A percentile compares a stretch with the other conserved stretches of the same genome.
Evolutionary conservation across 2,113 vertebrate genomes (phyloP).

Genomic region (Numenius arquata): DNA sequence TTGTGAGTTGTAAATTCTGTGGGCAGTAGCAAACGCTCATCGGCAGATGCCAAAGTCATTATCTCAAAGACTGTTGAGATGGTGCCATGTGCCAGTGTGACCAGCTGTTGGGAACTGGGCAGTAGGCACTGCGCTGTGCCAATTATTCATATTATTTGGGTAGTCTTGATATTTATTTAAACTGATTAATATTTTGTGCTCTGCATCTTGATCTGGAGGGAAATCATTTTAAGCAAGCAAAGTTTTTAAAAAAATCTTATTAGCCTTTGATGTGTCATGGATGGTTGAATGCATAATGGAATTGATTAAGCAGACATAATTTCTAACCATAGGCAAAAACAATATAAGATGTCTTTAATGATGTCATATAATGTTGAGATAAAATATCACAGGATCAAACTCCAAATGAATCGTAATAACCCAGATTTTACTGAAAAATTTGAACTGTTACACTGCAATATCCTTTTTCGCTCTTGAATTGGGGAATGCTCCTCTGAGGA

Average conservation of each 20-base stretch:
- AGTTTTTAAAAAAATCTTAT: conserved; percentile 70
- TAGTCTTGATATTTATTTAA: conserved; percentile 94
- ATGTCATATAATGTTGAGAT: conserved; percentile 64
- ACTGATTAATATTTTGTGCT: conserved; percentile 93
- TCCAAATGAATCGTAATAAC: conserved; percentile 22
- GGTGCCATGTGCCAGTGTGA: conserved; percentile 88
- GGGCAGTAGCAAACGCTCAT: conserved; percentile 89
- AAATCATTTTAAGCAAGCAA: conserved; percentile 80
- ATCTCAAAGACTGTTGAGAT: conserved; percentile 95
- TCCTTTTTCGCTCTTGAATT: neutral
- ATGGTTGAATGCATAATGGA: conserved; percentile 71
- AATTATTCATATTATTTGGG: conserved; percentile 96
- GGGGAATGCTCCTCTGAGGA: neutral
- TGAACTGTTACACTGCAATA: neutral
- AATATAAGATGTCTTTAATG: conserved; percentile 66
- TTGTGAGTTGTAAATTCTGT: conserved; percentile 98
- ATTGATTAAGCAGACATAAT: conserved; percentile 73
- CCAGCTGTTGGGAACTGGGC: conserved; percentile 95
- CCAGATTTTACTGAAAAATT: conserved; percentile 6
- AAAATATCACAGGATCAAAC: conserved; percentile 35
- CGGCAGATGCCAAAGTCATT: conserved; percentile 98
- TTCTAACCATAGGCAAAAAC: conserved; percentile 72
- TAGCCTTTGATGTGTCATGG: conserved; percentile 78
- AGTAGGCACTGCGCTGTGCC: conserved; percentile 86
- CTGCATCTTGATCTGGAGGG: conserved; percentile 81